phyloP scores from a whole-genome alignment of 2,797 vertebrate species.

The Vultur gryphus region DNA sequence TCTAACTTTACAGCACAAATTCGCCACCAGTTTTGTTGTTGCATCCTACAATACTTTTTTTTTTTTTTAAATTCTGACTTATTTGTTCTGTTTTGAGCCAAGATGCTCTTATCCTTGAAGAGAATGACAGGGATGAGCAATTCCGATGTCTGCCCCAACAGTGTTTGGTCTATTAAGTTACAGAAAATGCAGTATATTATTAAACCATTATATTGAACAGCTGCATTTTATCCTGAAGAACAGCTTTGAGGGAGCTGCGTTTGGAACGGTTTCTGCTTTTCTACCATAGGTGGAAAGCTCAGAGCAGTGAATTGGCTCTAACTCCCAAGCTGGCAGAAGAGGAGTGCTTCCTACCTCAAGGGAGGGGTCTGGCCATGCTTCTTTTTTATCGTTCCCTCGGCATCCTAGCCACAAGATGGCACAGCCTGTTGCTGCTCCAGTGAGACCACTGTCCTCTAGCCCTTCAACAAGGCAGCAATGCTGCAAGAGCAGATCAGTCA shows the following conservation, averaged over 20 bases:
- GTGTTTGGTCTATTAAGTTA: neutral
- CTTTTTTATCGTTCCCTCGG: neutral
- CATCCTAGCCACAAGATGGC: neutral
- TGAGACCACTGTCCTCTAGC: neutral
- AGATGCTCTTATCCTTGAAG: neutral
- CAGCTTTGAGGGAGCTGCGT: neutral
- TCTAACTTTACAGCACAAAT: neutral
- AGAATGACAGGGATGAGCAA: neutral
- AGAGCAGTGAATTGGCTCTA: neutral
- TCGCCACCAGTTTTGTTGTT: neutral
- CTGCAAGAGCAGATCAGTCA: neutral
- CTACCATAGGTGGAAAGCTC: neutral
- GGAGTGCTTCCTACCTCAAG: neutral
- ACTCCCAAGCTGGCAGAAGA: neutral
- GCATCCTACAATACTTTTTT: neutral
- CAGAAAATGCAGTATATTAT: neutral
- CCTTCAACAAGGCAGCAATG: neutral
- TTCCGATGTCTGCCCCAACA: neutral
- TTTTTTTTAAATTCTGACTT: neutral
- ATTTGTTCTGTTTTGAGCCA: neutral
- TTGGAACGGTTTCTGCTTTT: neutral
- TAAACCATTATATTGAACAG: neutral
- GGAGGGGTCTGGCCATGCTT: neutral
- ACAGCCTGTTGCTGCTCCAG: neutral
- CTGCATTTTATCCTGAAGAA: neutral